Evolutionary conservation across 2,113 vertebrate genomes (phyloP).

Genomic region (Oxyura jamaicensis): DNA sequence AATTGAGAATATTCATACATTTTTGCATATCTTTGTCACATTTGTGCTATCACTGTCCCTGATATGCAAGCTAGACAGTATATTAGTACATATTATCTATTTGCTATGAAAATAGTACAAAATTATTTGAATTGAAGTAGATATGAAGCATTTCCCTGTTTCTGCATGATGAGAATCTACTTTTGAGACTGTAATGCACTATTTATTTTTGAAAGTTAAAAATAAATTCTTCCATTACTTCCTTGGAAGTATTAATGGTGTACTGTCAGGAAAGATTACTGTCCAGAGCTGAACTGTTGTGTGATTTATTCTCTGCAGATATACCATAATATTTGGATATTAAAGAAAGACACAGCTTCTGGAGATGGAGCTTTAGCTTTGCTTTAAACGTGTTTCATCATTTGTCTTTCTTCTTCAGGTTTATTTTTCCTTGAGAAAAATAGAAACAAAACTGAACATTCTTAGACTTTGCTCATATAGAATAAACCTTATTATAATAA

Average conservation of each 20-base stretch:
- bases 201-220: slow-evolving; percentile 1
- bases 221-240: neutral
- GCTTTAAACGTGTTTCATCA: neutral
- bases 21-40: neutral
- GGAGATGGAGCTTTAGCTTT: neutral
- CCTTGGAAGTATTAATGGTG: neutral
- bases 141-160: neutral
- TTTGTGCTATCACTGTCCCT: neutral
- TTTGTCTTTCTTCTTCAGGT: neutral
- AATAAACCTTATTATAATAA: neutral
- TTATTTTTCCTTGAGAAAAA: neutral
- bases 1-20: neutral
- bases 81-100: neutral
- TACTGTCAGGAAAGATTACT: slow-evolving; percentile 11
- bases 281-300: slow-evolving; percentile 10
- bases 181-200: neutral
- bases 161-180: neutral
- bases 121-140: neutral
- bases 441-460: neutral
- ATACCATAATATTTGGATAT: neutral
- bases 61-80: neutral
- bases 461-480: neutral
- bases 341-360: neutral
- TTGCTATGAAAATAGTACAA: neutral
- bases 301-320: slow-evolving; percentile 7